Evolutionary conservation across 2,888 invertebrate genomes (phyloP), one percentile per base, ranked within the genome.

Genomic region (Cryptophagus acutangulus): DNA sequence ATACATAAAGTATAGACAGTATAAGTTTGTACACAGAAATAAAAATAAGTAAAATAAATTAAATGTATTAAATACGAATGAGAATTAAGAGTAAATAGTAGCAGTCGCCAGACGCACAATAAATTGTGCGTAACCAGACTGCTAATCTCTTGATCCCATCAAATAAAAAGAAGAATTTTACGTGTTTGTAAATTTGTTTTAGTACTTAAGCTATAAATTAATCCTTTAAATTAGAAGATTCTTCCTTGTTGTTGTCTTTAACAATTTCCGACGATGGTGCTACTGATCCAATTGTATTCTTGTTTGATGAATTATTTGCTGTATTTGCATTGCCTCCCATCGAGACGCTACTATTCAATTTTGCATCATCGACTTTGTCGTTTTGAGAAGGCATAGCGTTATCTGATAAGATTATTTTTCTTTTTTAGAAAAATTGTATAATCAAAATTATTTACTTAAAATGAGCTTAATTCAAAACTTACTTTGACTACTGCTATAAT

Each of bases 401-500:
- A 45, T 53, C 62, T 61, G 42, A 38, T 52, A 46, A 42, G n/a
- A n/a, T n/a, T n/a, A n/a, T n/a, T n/a, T n/a, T n/a, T n/a, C n/a
- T n/a, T n/a, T 20, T 20, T 20, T 20, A 20, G 20, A 10, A 9
- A 16, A 18, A 30, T 14, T 15, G 15, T 14, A 24, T 40, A 38
- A 5, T 14, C 33, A 5, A 8, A n/a, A n/a, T 39, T 14, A 17
- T 14, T n/a, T 8, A 30, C 18, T 17, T 40, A 10, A 38, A 13
- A 9, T 28, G 24, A n/a, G 9, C 15, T 24, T 38, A 17, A 37
- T 17, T 36, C 15, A n/a, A 9, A 13, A 65, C 68, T 61, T 61
- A 73, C 74, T 71, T 69, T 73, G 73, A 46, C 66, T 64, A 38
- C 70, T 65, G n/a, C n/a, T n/a, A 57, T 75, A 75, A 63, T 75